These are phyloP conservation scores for Eutrigla gurnardus DNA, from an alignment of 2,797 vertebrate species.

Conservation along the genomic window DNA sequence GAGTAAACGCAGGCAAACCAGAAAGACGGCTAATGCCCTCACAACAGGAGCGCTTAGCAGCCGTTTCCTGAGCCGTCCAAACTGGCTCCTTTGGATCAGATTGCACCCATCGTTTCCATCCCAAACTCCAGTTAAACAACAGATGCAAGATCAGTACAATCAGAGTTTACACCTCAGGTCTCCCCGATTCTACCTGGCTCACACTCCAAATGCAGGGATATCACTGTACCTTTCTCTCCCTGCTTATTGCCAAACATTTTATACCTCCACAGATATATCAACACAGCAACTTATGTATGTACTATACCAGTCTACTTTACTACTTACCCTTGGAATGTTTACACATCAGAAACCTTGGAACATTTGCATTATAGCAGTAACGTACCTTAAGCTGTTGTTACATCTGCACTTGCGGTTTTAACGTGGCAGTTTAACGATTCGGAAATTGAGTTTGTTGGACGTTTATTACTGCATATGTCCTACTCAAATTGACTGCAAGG, in stretches of 20 bases:
- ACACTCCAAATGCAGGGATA: conserved; percentile 65
- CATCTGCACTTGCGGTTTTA: conserved; percentile 45
- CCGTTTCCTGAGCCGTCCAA: conserved; percentile 35
- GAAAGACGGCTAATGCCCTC: conserved; percentile 33
- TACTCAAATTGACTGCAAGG: conserved; percentile 39
- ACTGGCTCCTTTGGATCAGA: conserved; percentile 42
- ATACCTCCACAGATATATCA: conserved; percentile 63
- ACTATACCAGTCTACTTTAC: conserved; percentile 51
- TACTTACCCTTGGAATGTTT: conserved; percentile 66
- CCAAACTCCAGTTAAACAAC: conserved; percentile 38
- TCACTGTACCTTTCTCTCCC: conserved; percentile 43
- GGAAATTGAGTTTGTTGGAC: conserved; percentile 11
- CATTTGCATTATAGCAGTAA: conserved; percentile 36
- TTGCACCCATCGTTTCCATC: conserved; percentile 36
- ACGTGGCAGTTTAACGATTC: conserved; percentile 20
- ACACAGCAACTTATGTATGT: conserved; percentile 46
- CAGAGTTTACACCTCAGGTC: conserved; percentile 81
- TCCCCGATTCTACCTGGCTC: conserved; percentile 59
- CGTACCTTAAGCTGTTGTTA: conserved; percentile 17
- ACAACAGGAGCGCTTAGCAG: conserved; percentile 7
- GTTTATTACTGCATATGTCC: conserved; percentile 41
- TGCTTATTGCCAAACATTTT: conserved; percentile 74
- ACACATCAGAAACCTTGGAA: conserved; percentile 59
- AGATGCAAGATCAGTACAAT: conserved; percentile 79
- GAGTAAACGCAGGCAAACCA: conserved; percentile 7